Percentiles rank a stretch among this genome's conserved stretches.
Evolutionary conservation across 2,113 vertebrate species (phyloP).

Genomic region (Podarcis cretensis): DNA sequence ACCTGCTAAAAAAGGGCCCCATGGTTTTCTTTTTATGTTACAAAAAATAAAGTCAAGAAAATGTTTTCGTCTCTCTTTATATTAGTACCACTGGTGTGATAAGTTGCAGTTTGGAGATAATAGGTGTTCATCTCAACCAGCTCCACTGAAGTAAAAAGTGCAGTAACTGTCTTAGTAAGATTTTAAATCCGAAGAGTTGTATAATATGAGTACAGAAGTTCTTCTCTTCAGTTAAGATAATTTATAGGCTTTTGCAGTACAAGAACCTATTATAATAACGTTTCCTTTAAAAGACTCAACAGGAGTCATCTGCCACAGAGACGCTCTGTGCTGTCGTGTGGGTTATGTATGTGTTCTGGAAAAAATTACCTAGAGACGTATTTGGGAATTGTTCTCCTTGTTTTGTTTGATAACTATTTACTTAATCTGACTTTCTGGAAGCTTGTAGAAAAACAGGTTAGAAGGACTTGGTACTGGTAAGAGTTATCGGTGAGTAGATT

Average conservation of each 20-base stretch:
- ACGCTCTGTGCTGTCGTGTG: not conserved
- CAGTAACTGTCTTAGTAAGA: not conserved
- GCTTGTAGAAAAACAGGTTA: conserved; percentile 17
- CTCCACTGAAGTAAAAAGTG: not conserved
- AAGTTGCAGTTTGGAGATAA: not conserved
- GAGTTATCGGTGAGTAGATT: not conserved
- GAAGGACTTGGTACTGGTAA: not conserved
- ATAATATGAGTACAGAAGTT: not conserved
- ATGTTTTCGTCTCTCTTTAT: not conserved
- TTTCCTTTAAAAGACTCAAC: rapidly evolving
- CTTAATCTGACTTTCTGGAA: conserved; percentile 43
- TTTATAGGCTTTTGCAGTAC: not conserved
- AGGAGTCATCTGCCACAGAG: not conserved
- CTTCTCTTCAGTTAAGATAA: not conserved
- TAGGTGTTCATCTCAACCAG: not conserved
- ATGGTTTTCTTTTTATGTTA: not conserved
- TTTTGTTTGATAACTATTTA: conserved; percentile 24
- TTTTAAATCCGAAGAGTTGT: not conserved
- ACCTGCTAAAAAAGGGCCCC: not conserved
- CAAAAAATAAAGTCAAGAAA: not conserved
- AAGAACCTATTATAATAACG: not conserved
- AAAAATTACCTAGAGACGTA: rapidly evolving
- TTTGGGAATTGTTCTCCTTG: conserved; percentile 13
- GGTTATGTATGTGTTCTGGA: not conserved
- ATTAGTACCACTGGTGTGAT: not conserved